phyloP scores from a whole-genome alignment of 2,797 vertebrate species.

The Falco cherrug region DNA sequence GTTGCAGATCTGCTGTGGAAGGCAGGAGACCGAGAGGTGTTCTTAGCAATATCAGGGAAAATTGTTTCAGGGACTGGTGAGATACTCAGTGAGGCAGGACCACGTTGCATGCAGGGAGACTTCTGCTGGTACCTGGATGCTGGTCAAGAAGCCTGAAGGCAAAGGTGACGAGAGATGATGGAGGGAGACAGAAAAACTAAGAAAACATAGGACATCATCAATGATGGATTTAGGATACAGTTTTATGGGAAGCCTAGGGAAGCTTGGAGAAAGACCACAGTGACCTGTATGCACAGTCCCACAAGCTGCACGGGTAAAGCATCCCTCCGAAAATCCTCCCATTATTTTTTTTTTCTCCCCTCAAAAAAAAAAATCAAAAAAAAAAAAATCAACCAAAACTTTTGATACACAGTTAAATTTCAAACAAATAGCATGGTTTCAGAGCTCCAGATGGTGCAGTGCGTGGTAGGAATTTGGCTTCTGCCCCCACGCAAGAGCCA shows the following conservation, averaged over 20 bases:
- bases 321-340: not conserved
- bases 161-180: not conserved
- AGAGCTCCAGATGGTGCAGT: not conserved
- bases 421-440: not conserved
- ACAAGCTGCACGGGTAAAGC: not conserved
- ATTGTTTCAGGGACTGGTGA: not conserved
- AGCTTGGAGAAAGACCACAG: not conserved
- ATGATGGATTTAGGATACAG: rapidly evolving
- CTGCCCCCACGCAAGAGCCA: not conserved
- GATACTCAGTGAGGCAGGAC: not conserved
- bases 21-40: not conserved
- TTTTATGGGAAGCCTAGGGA: not conserved
- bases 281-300: not conserved
- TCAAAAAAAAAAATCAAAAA: not conserved
- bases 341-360: no score
- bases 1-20: not conserved
- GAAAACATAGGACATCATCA: not conserved
- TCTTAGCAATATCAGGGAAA: not conserved
- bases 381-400: not conserved
- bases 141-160: not conserved
- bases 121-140: not conserved
- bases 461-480: not conserved
- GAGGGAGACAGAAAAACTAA: not conserved
- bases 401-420: not conserved
- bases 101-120: not conserved